Evolutionary conservation across 2,888 invertebrate genomes (phyloP).

Genomic region (Spodoptera littoralis): DNA sequence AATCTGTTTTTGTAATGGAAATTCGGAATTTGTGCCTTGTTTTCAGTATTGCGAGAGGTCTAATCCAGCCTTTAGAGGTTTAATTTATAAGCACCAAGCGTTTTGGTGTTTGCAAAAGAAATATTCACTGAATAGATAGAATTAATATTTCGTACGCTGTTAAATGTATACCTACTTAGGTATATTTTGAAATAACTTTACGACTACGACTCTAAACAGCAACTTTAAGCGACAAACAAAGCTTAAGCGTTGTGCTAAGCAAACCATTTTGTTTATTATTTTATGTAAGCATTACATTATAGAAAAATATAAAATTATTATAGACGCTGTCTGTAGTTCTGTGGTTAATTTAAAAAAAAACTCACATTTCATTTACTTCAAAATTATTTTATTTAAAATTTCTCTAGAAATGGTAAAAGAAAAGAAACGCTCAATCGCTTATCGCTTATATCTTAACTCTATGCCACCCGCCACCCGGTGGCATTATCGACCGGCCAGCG

Average conservation of each 20-base stretch:
- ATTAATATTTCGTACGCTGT: neutral
- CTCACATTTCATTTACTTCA: too few relatives aligned
- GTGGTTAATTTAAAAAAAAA: too few relatives aligned
- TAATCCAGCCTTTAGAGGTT: constrained; percentile 5
- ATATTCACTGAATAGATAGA: neutral
- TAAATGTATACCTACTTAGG: too few relatives aligned
- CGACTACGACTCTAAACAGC: too few relatives aligned
- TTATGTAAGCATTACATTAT: too few relatives aligned
- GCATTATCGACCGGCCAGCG: constrained; percentile 63
- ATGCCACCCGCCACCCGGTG: constrained; percentile 24
- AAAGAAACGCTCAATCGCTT: neutral
- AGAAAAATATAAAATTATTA: too few relatives aligned
- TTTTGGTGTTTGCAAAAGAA: neutral
- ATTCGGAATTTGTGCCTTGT: constrained; percentile 20
- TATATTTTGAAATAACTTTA: too few relatives aligned
- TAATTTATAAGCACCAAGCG: constrained; percentile 35
- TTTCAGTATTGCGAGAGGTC: constrained; percentile 30
- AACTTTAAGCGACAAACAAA: too few relatives aligned
- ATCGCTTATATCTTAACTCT: constrained; percentile 31
- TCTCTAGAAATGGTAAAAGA: neutral
- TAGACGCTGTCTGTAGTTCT: too few relatives aligned
- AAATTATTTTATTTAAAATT: too few relatives aligned
- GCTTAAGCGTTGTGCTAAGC: too few relatives aligned
- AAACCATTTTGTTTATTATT: too few relatives aligned
- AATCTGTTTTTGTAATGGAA: constrained; percentile 15